Evolutionary conservation across 2,888 invertebrate genomes (phyloP).

Genomic region (Hydrotaea diabolus): DNA sequence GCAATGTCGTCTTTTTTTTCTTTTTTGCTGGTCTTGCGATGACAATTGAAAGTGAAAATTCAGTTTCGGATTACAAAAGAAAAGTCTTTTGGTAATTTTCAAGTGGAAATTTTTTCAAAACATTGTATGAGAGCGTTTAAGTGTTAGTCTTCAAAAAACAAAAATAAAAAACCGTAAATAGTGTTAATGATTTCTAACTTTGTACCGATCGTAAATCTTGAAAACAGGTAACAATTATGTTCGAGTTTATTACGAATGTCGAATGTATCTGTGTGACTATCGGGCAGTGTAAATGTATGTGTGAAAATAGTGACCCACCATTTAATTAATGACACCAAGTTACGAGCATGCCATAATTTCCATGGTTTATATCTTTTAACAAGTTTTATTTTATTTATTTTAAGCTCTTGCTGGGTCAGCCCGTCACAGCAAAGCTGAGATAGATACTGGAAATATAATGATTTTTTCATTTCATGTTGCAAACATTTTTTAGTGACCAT

Average conservation of each 20-base stretch:
- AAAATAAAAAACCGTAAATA: background rate
- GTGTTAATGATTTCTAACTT: constrained; percentile 39
- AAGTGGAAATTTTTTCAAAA: background rate
- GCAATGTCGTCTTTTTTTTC: no score
- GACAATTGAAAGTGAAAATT: constrained; percentile 51
- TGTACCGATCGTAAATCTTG: constrained; percentile 24
- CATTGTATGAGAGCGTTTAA: background rate
- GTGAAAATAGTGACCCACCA: constrained; percentile 11
- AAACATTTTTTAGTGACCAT: background rate
- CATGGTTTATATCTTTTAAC: constrained; percentile 19
- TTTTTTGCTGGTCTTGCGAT: constrained; percentile 7
- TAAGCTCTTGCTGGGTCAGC: background rate
- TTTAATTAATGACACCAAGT: constrained; percentile 24
- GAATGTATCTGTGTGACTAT: background rate
- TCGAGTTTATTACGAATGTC: background rate
- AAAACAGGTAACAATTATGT: background rate
- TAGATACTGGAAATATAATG: background rate
- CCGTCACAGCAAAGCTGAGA: background rate
- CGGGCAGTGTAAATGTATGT: background rate
- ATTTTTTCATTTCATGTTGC: background rate
- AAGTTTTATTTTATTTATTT: constrained; percentile 22
- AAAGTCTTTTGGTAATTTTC: background rate
- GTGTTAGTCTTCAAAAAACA: background rate
- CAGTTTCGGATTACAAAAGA: background rate
- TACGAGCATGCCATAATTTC: background rate